Conservation (phyloP, 1,140 invertebrate species). For the Hyles euphorbiae region DNA sequence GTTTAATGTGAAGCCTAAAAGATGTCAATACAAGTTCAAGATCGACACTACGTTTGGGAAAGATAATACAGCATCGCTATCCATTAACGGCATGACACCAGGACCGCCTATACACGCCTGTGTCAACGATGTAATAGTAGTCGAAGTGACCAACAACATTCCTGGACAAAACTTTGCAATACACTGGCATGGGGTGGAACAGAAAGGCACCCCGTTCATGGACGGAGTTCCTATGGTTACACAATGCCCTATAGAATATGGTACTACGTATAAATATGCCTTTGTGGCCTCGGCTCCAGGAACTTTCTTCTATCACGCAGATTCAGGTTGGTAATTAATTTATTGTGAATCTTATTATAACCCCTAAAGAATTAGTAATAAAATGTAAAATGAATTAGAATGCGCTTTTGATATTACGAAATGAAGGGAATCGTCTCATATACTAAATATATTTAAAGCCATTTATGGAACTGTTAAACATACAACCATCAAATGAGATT, state of each 20-base stretch:
- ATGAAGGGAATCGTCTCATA: too few relatives aligned
- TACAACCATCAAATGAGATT: too few relatives aligned
- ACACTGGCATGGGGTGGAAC: conserved; percentile 87
- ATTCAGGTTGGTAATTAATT: conserved; percentile 69
- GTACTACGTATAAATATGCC: conserved; percentile 85
- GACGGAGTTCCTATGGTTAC: conserved; percentile 87
- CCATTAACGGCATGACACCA: conserved; percentile 86
- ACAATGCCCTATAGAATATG: conserved; percentile 85
- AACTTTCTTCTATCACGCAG: conserved; percentile 83
- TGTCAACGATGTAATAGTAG: conserved; percentile 87
- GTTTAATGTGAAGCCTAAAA: conserved; percentile 66
- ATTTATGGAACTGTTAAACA: too few relatives aligned
- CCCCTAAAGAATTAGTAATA: too few relatives aligned
- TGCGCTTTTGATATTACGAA: too few relatives aligned
- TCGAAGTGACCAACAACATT: conserved; percentile 86
- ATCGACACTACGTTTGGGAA: conserved; percentile 45
- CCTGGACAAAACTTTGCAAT: conserved; percentile 80
- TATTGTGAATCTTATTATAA: too few relatives aligned
- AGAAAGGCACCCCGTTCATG: conserved; percentile 84
- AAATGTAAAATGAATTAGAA: too few relatives aligned
- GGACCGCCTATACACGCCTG: conserved; percentile 91
- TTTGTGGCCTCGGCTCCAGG: conserved; percentile 80
- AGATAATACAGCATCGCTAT: conserved; percentile 61
- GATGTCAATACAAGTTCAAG: conserved; percentile 59
- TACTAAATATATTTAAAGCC: too few relatives aligned